phyloP scores from a whole-genome alignment of 2,113 vertebrate genomes.

The Chionomys nivalis region DNA sequence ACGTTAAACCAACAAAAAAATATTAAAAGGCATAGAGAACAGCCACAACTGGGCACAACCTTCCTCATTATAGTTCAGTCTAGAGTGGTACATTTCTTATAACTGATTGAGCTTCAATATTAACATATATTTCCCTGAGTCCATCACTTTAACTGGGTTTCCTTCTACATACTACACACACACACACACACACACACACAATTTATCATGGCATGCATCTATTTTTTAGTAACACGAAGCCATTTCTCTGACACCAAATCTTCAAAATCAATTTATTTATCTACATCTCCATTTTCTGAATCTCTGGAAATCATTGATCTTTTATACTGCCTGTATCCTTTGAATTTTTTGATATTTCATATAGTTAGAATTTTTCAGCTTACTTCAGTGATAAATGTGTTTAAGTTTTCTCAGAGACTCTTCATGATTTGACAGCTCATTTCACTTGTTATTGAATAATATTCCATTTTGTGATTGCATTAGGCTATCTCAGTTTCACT shows the following conservation, averaged over 20 bases:
- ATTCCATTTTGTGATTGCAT: not conserved
- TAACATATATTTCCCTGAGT: not conserved
- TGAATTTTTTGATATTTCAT: not conserved
- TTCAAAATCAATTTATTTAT: not conserved
- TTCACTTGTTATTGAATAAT: not conserved
- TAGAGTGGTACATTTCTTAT: not conserved
- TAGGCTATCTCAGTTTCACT: not conserved
- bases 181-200: too few relatives aligned
- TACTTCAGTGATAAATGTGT: not conserved
- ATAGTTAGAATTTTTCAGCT: not conserved
- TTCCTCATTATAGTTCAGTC: not conserved
- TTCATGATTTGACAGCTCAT: not conserved
- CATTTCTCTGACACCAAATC: not conserved
- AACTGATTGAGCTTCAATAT: not conserved
- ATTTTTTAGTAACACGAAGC: not conserved
- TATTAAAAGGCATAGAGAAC: not conserved
- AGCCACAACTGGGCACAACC: not conserved
- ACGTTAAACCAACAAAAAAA: not conserved
- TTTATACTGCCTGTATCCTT: not conserved
- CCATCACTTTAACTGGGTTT: not conserved
- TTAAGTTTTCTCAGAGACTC: not conserved
- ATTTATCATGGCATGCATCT: not conserved
- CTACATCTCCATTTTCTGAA: too few relatives aligned
- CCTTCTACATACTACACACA: not conserved
- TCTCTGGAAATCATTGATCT: not conserved